Evolutionary conservation across 37 sponge, comb jelly and placozoan species (phyloP).

Genomic region (Eunapius fragilis): DNA sequence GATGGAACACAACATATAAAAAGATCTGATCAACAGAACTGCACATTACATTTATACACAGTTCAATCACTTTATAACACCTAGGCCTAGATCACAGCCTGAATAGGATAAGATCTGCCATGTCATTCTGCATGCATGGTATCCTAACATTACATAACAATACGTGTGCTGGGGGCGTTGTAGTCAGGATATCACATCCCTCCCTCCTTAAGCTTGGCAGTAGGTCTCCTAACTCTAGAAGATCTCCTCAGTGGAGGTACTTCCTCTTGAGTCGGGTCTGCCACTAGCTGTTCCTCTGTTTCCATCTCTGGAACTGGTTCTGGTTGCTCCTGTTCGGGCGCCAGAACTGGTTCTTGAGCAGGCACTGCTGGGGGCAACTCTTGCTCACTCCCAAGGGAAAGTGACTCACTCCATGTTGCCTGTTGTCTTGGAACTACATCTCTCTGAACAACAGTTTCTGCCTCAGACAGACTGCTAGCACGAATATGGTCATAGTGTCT

Average conservation of each 20-base stretch:
- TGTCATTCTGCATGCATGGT: no score
- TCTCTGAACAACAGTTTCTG: background rate
- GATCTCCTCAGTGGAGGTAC: background rate
- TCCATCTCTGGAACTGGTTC: background rate
- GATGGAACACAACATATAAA: no score
- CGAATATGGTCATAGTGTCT: slow-evolving; percentile 27
- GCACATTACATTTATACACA: no score
- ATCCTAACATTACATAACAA: no score
- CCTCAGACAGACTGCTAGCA: background rate
- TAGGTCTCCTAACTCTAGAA: background rate
- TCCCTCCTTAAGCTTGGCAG: no score
- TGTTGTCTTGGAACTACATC: background rate
- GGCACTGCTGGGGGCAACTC: background rate
- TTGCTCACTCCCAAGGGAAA: background rate
- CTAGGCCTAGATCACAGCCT: no score
- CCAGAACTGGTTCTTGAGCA: background rate
- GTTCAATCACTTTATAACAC: no score
- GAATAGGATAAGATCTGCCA: no score
- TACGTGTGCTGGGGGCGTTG: no score
- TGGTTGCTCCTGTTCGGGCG: background rate
- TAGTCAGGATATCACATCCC: no score
- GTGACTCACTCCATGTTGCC: background rate
- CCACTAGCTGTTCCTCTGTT: background rate
- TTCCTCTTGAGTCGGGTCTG: background rate
- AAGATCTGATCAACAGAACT: no score